Percentiles rank a stretch among this genome's conserved stretches.
Evolutionary conservation across 2,113 vertebrate species (phyloP).

Genomic region (Arothron firmamentum): DNA sequence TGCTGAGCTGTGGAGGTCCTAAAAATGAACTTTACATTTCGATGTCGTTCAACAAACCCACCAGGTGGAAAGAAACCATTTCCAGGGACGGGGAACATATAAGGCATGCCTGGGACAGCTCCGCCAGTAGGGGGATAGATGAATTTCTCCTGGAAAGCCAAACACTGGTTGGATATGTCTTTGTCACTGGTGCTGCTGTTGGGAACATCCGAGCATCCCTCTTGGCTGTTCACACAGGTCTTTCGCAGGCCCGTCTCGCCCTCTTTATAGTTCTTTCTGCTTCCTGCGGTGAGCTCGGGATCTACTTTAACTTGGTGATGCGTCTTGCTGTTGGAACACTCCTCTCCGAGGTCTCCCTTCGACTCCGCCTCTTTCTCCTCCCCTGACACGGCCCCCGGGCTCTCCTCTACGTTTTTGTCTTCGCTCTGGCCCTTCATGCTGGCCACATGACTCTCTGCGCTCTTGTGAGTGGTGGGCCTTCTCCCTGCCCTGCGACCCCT

Average conservation of each 20-base stretch:
- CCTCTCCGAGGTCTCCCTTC: conserved; percentile 76
- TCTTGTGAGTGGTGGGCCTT: conserved; percentile 77
- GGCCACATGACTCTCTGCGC: conserved; percentile 60
- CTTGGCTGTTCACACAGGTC: conserved; percentile 65
- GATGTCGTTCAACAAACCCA: conserved; percentile 36
- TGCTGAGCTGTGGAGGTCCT: not conserved
- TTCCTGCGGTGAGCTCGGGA: conserved; percentile 58
- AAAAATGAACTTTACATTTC: not conserved
- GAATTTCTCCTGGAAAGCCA: conserved; percentile 81
- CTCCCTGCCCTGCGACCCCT: conserved; percentile 78
- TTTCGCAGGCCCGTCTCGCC: conserved; percentile 72
- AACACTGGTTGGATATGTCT: conserved; percentile 71
- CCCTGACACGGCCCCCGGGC: conserved; percentile 61
- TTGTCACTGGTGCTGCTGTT: conserved; percentile 71
- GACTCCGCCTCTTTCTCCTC: conserved; percentile 81
- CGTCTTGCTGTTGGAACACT: conserved; percentile 58
- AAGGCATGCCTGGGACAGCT: conserved; percentile 73
- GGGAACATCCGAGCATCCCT: conserved; percentile 66
- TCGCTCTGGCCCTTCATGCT: conserved; percentile 76
- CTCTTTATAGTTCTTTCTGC: conserved; percentile 74
- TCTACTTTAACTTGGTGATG: conserved; percentile 75
- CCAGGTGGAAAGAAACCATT: conserved; percentile 72
- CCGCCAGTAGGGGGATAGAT: conserved; percentile 72
- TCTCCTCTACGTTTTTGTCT: conserved; percentile 72
- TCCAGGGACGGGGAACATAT: conserved; percentile 75